Conservation (phyloP, 2,797 vertebrate genomes). For the Falco peregrinus region DNA sequence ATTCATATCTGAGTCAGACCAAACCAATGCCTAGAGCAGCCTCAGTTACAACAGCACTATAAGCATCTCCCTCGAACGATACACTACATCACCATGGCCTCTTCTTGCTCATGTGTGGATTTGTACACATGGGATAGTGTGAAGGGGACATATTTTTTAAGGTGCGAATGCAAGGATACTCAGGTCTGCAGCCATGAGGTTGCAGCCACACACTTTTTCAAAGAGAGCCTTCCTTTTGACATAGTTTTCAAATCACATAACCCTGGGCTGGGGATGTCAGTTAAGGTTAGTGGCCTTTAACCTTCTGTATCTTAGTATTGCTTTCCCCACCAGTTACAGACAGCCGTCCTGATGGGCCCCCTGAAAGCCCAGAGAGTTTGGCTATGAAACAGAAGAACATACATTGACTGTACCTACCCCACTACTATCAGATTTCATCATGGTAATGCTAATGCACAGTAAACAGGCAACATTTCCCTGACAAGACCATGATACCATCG, state of each 20-base stretch:
- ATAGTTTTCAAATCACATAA: neutral
- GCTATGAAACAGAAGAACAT: neutral
- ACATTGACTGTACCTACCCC: neutral
- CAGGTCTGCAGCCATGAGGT: fast-evolving
- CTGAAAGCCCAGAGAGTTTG: neutral
- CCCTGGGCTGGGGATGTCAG: neutral
- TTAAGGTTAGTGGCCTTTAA: neutral
- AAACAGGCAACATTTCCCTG: neutral
- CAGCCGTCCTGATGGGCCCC: neutral
- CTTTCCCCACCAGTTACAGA: neutral
- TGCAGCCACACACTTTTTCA: neutral
- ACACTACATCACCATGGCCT: neutral
- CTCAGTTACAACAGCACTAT: neutral
- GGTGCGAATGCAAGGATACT: neutral
- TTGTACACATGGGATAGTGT: neutral
- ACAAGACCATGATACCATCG: neutral
- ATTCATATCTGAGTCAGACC: neutral
- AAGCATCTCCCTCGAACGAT: neutral
- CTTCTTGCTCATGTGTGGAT: neutral
- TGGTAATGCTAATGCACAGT: neutral
- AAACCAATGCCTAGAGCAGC: neutral
- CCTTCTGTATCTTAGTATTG: neutral
- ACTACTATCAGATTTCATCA: neutral
- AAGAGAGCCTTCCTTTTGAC: neutral
- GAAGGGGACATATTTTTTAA: neutral